phyloP scores from a whole-genome alignment of 1,140 invertebrate genomes.

The Melitaea cinxia region DNA sequence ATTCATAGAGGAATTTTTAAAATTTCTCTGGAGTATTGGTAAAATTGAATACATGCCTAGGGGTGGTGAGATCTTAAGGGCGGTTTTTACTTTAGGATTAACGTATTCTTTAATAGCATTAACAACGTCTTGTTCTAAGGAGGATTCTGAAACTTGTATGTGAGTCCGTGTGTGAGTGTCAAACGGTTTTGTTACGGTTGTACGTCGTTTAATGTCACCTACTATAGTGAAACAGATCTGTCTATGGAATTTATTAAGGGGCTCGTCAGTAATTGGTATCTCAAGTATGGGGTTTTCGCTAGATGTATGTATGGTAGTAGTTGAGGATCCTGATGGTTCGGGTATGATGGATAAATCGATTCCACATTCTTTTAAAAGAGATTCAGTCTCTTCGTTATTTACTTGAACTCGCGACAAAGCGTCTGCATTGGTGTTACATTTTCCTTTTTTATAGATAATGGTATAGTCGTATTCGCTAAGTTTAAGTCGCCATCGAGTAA shows the following conservation, averaged over 20 bases:
- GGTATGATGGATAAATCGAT: neutral
- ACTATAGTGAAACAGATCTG: neutral
- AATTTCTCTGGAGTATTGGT: constrained; percentile 23
- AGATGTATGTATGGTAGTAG: neutral
- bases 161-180: neutral
- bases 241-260: constrained; percentile 7
- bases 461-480: neutral
- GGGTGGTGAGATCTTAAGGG: constrained; percentile 24
- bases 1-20: neutral
- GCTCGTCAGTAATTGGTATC: neutral
- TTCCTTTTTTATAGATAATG: neutral
- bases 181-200: neutral
- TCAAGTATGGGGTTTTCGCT: neutral
- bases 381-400: neutral
- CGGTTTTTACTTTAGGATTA: constrained; percentile 33
- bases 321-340: constrained; percentile 1
- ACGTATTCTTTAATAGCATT: constrained; percentile 36
- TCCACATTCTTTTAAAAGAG: neutral
- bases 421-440: constrained; percentile 3
- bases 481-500: constrained; percentile 9
- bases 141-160: constrained; percentile 29
- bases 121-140: constrained; percentile 31
- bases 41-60: constrained; percentile 30
- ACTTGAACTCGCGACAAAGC: neutral
- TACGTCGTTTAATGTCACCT: neutral